Conservation (phyloP, 2,797 vertebrate species). For the Austrolebias charrua region DNA sequence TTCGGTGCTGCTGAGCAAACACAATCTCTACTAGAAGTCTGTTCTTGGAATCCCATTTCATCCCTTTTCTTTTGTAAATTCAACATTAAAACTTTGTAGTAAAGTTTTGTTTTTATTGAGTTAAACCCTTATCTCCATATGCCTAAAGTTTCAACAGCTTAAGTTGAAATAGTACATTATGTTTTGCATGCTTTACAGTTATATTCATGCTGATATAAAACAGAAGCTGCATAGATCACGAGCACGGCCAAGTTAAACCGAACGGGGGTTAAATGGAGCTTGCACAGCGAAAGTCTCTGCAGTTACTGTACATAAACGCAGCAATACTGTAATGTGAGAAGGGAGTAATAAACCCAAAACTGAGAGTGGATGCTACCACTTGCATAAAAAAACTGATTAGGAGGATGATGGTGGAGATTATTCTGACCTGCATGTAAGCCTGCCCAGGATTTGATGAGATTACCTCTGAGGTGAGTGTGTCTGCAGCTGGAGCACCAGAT, state of each 20-base stretch:
- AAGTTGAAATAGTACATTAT: no score
- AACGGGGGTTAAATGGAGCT: conserved; percentile 35
- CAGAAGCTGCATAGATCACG: background rate
- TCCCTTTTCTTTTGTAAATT: no score
- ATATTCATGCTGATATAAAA: no score
- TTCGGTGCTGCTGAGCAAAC: no score
- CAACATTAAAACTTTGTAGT: no score
- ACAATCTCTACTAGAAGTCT: no score
- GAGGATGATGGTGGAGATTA: conserved; percentile 8
- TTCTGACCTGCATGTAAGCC: background rate
- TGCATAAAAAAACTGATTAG: background rate
- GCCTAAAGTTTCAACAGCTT: no score
- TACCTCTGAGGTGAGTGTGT: background rate
- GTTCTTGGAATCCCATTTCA: no score
- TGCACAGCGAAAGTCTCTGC: conserved; percentile 9
- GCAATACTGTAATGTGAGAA: background rate
- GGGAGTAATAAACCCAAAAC: conserved; percentile 5
- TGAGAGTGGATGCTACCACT: background rate
- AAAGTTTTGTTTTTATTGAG: no score
- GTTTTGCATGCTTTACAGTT: no score
- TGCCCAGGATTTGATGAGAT: background rate
- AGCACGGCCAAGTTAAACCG: conserved; percentile 13
- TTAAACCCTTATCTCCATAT: no score
- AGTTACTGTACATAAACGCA: conserved; percentile 35
- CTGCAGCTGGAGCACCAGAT: background rate